Evolutionary conservation across 2,113 vertebrate species (phyloP).

Genomic region (Talpa occidentalis): DNA sequence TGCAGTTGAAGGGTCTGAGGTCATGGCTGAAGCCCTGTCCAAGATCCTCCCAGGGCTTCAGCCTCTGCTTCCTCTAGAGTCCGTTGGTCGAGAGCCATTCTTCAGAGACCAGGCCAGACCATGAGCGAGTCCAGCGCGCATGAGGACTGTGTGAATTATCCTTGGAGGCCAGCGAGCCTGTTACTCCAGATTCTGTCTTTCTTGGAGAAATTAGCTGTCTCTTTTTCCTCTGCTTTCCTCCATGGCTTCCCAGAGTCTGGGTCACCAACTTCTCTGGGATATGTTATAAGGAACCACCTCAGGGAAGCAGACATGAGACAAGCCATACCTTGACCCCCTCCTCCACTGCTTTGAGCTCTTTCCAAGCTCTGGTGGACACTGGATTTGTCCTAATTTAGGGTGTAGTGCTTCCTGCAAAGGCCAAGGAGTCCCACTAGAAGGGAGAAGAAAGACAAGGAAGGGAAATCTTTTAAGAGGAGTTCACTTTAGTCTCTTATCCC

Average conservation of each 20-base stretch:
- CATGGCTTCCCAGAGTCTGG: background rate
- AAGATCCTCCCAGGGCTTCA: constrained; percentile 83
- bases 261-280: background rate
- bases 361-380: background rate
- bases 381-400: background rate
- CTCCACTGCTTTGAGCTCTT: background rate
- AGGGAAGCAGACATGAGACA: constrained; percentile 1
- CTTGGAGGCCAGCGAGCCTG: constrained; percentile 66
- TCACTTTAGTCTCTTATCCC: background rate
- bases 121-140: constrained; percentile 80
- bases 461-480: too few species aligned
- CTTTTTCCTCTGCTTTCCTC: background rate
- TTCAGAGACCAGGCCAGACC: constrained; percentile 84
- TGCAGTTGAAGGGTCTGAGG: constrained; percentile 84
- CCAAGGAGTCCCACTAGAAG: background rate
- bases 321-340: background rate
- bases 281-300: background rate
- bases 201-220: constrained; percentile 3
- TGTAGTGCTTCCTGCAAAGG: background rate
- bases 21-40: constrained; percentile 83
- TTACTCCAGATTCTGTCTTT: constrained; percentile 37
- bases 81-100: constrained; percentile 82
- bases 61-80: constrained; percentile 81
- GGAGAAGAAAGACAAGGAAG: background rate
- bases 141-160: constrained; percentile 83